Evolutionary conservation across 2,113 vertebrate genomes (phyloP).

Genomic region (Ceratotherium simum): DNA sequence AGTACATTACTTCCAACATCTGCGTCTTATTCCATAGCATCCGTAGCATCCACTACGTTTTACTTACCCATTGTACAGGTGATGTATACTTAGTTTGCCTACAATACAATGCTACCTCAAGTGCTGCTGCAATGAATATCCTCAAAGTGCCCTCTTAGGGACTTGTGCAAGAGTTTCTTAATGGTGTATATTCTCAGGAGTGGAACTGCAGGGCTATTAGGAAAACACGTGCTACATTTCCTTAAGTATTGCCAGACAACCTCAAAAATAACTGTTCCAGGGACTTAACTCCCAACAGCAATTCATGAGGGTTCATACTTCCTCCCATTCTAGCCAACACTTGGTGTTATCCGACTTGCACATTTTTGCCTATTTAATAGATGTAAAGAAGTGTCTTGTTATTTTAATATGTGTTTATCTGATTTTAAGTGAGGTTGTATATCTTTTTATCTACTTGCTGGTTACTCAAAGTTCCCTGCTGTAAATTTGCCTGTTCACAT

Average conservation of each 20-base stretch:
- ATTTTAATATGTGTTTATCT: slow-evolving; percentile 38
- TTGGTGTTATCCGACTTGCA: not conserved
- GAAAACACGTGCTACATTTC: not conserved
- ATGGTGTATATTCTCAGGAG: not conserved
- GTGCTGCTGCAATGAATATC: not conserved
- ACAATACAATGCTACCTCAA: not conserved
- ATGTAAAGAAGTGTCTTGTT: slow-evolving; percentile 8
- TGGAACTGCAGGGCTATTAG: not conserved
- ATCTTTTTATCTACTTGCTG: slow-evolving; percentile 44
- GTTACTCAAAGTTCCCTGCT: slow-evolving; percentile 6
- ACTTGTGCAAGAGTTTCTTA: not conserved
- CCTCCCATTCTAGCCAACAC: not conserved
- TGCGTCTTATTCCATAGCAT: not conserved
- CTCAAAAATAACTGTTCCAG: not conserved
- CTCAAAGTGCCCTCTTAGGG: not conserved
- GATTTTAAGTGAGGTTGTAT: not conserved
- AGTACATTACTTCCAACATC: not conserved
- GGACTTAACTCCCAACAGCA: not conserved
- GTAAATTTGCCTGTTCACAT: slow-evolving; percentile 44
- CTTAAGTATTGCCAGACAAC: not conserved
- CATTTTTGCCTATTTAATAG: not conserved
- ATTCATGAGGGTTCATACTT: not conserved
- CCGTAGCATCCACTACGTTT: not conserved
- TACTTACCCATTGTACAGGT: not conserved
- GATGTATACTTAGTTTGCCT: not conserved